These are phyloP conservation scores for Philereme vetulata DNA, from an alignment of 2,888 invertebrate genomes.

Conservation along the genomic window DNA sequence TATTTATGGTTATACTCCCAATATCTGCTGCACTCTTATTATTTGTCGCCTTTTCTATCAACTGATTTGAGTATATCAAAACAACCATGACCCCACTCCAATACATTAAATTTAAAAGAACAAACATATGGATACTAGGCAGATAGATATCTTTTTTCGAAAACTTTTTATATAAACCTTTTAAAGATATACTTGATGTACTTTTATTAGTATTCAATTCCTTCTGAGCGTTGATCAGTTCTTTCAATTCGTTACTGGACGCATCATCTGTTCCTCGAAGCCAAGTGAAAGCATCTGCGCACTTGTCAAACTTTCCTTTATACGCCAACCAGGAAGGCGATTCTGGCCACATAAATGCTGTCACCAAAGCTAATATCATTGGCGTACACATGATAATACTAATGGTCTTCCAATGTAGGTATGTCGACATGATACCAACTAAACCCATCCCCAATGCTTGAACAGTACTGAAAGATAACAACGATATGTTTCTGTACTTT, in stretches of 20 bases:
- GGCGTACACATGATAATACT: conserved; percentile 18
- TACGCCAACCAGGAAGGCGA: conserved; percentile 35
- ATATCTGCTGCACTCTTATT: conserved; percentile 23
- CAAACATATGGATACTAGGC: conserved; percentile 30
- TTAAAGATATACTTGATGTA: background rate
- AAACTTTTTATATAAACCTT: conserved; percentile 6
- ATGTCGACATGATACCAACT: conserved; percentile 8
- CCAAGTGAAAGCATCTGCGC: conserved; percentile 28
- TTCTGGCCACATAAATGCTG: conserved; percentile 30
- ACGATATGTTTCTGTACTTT: conserved; percentile 32
- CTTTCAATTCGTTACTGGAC: conserved; percentile 20
- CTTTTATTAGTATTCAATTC: background rate
- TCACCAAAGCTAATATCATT: conserved; percentile 13
- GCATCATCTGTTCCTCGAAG: conserved; percentile 25
- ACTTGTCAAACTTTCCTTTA: conserved; percentile 26
- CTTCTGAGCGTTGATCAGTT: conserved; percentile 22
- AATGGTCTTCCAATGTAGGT: conserved; percentile 22
- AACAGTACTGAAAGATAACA: conserved; percentile 24
- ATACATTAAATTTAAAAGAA: conserved; percentile 24
- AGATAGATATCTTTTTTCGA: conserved; percentile 27
- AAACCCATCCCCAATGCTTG: conserved; percentile 33
- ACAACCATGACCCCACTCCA: conserved; percentile 34
- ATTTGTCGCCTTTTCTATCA: conserved; percentile 22
- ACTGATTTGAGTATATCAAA: conserved; percentile 30
- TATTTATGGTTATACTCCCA: conserved; percentile 26